Conservation (phyloP, 2,797 vertebrate genomes). For the Argya squamiceps region DNA sequence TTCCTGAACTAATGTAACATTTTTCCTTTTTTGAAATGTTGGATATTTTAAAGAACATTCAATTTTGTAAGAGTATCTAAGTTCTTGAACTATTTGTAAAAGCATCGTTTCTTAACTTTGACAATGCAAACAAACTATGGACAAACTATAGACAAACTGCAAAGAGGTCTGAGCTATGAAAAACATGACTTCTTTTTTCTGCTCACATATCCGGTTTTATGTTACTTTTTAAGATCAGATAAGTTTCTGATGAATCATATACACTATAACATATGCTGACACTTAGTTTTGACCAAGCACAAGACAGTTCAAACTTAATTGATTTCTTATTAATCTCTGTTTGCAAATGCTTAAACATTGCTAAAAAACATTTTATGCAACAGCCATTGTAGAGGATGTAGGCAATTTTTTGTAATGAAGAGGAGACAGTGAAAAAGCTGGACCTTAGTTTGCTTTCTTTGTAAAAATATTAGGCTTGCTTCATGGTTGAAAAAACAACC, state of each 20-base stretch:
- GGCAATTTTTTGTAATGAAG: neutral
- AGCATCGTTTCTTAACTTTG: neutral
- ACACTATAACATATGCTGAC: neutral
- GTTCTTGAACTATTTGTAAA: neutral
- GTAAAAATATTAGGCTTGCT: neutral
- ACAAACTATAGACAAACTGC: neutral
- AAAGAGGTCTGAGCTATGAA: neutral
- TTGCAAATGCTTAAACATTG: neutral
- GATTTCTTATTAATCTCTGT: neutral
- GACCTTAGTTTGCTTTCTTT: neutral
- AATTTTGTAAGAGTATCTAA: fast-evolving
- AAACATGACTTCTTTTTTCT: neutral
- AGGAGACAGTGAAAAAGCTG: neutral
- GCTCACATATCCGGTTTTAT: neutral
- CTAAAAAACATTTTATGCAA: neutral
- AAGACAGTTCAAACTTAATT: neutral
- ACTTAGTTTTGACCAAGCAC: neutral
- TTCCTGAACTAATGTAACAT: fast-evolving
- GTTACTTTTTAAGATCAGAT: neutral
- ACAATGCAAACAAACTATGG: neutral
- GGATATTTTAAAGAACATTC: neutral
- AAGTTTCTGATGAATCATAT: neutral
- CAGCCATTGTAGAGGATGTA: neutral
- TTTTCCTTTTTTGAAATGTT: neutral
- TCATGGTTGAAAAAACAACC: neutral